phyloP scores from a whole-genome alignment of 2,888 invertebrate genomes.

The Melolontha melolontha region DNA sequence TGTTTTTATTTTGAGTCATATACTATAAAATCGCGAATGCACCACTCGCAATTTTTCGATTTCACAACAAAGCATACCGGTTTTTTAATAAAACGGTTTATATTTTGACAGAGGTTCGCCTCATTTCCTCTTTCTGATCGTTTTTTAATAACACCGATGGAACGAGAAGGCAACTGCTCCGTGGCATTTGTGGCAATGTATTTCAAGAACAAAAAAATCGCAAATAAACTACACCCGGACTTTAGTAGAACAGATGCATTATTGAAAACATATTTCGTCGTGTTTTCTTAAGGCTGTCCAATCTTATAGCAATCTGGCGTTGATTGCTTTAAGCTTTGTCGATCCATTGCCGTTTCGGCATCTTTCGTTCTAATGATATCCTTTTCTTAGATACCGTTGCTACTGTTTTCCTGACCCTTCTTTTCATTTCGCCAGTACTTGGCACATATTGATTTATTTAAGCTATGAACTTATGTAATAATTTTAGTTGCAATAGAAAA shows the following conservation, averaged over 20 bases:
- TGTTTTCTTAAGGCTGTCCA: conserved; percentile 58
- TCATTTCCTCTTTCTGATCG: conserved; percentile 26
- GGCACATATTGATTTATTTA: no score
- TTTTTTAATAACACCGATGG: conserved; percentile 28
- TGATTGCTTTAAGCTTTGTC: conserved; percentile 54
- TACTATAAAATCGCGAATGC: background rate
- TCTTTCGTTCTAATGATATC: background rate
- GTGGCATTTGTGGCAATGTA: conserved; percentile 23
- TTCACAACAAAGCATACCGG: background rate
- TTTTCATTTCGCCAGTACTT: no score
- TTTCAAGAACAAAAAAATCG: conserved; percentile 51
- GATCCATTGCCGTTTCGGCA: conserved; percentile 3
- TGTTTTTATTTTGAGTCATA: background rate
- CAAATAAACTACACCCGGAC: conserved; percentile 56
- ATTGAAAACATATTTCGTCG: conserved; percentile 62
- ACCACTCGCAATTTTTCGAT: background rate
- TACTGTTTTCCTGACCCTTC: no score
- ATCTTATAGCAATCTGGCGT: conserved; percentile 60
- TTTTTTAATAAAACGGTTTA: conserved; percentile 32
- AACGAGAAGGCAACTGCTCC: conserved; percentile 14
- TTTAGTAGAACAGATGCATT: conserved; percentile 58
- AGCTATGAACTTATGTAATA: no score
- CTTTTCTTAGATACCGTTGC: no score
- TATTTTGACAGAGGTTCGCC: conserved; percentile 10
- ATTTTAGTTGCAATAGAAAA: no score